Conservation (phyloP, 2,113 vertebrate genomes). For the Strigops habroptila region DNA sequence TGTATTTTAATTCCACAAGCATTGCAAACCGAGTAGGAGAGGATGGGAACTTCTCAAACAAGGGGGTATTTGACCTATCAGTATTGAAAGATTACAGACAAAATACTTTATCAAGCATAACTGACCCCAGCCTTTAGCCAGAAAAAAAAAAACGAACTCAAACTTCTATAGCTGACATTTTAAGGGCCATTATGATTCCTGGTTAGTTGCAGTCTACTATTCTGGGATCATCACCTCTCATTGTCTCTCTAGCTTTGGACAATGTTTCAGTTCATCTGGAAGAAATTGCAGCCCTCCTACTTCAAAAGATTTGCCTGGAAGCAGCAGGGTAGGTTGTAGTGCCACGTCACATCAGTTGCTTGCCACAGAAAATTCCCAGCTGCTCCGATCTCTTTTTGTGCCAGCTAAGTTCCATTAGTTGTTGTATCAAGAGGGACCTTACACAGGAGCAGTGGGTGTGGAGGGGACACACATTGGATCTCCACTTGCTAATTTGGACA, state of each 20-base stretch:
- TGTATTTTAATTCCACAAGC: neutral
- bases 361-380: neutral
- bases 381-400: neutral
- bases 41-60: neutral
- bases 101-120: neutral
- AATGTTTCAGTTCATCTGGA: neutral
- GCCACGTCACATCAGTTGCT: neutral
- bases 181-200: neutral
- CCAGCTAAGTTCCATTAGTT: neutral
- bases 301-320: neutral
- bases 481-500: rapidly evolving
- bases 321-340: neutral
- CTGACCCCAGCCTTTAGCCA: neutral
- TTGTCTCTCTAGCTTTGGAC: neutral
- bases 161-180: neutral
- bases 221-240: neutral
- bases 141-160: rapidly evolving
- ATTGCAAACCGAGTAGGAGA: neutral
- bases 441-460: rapidly evolving
- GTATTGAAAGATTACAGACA: neutral
- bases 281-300: neutral
- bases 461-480: rapidly evolving
- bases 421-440: neutral
- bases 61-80: neutral
- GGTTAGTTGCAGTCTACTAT: neutral